These are phyloP conservation scores for Pachyrhynchus sulphureomaculatus DNA, from an alignment of 1,140 invertebrate genomes.

Conservation along the genomic window DNA sequence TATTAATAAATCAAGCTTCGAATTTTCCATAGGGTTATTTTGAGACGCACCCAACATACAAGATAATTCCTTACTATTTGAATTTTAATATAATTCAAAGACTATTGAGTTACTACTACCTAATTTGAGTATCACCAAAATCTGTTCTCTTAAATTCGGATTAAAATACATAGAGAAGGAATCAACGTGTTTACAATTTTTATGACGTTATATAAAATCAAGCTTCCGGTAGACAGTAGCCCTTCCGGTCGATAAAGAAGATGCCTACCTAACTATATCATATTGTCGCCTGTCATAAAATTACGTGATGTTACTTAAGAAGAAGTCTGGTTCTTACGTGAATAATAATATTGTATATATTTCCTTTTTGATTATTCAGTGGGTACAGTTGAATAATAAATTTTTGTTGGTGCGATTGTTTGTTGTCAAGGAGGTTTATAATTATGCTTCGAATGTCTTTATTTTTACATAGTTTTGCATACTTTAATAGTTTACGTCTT, in stretches of 20 bases:
- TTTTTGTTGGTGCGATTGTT: background rate
- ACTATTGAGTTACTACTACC: too few species aligned
- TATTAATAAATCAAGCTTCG: too few species aligned
- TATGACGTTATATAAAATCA: background rate
- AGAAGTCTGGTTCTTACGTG: background rate
- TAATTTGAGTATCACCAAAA: too few species aligned
- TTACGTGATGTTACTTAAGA: slow-evolving; percentile 14
- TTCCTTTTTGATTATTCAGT: slow-evolving; percentile 4
- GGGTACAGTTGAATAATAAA: background rate
- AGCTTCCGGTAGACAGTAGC: slow-evolving; percentile 3
- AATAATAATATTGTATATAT: slow-evolving; percentile 1
- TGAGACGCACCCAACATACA: too few species aligned
- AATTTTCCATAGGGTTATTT: too few species aligned
- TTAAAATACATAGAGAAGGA: too few species aligned
- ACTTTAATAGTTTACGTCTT: too few species aligned
- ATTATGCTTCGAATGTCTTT: too few species aligned
- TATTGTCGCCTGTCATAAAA: slow-evolving; percentile 2
- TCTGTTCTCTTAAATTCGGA: too few species aligned
- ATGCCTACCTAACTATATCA: slow-evolving; percentile 10
- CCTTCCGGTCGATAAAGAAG: slow-evolving; percentile 1
- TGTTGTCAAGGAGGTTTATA: background rate
- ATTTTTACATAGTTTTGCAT: too few species aligned
- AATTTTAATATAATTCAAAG: too few species aligned
- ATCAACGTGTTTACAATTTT: slow-evolving; percentile 3
- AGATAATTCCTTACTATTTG: too few species aligned